These are phyloP conservation scores for Amphimedon queenslandica DNA, from an alignment of 37 sponge, comb jelly and placozoan species.

Conservation along the genomic window DNA sequence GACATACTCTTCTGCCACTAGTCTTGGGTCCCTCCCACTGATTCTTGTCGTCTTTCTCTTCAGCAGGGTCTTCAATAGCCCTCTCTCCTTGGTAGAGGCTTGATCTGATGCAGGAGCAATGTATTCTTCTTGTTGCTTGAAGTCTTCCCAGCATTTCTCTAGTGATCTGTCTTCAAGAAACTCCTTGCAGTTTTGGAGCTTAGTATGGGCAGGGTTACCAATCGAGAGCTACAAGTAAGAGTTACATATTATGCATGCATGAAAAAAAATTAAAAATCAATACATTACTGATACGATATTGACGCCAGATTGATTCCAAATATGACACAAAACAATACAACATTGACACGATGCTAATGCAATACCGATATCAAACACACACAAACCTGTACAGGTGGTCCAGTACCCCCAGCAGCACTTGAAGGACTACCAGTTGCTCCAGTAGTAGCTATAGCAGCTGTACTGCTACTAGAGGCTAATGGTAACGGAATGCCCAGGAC, in stretches of 20 bases:
- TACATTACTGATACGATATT: no score
- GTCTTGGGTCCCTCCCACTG: not conserved
- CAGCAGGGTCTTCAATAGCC: not conserved
- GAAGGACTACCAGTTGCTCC: no score
- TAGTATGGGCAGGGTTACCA: constrained; percentile 1
- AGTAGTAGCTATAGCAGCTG: no score
- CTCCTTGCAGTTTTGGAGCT: constrained; percentile 47
- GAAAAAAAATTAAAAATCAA: no score
- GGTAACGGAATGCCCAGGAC: constrained; percentile 22
- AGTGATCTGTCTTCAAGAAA: constrained; percentile 24
- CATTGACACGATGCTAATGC: no score
- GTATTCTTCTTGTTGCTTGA: constrained; percentile 7
- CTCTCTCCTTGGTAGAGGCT: not conserved
- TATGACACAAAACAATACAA: no score
- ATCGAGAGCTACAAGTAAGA: not conserved
- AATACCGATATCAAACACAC: no score
- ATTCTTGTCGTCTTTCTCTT: not conserved
- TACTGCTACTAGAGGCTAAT: no score
- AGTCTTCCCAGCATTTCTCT: constrained; percentile 31
- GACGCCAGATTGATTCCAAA: no score
- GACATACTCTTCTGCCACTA: constrained; percentile 41
- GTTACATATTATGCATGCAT: not conserved
- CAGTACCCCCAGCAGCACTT: no score
- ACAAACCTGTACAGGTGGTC: no score
- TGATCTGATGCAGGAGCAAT: not conserved